Evolutionary conservation across 2,113 vertebrate species (phyloP), one percentile per base, ranked within the genome.

Genomic region (Mionectes macconnelli): DNA sequence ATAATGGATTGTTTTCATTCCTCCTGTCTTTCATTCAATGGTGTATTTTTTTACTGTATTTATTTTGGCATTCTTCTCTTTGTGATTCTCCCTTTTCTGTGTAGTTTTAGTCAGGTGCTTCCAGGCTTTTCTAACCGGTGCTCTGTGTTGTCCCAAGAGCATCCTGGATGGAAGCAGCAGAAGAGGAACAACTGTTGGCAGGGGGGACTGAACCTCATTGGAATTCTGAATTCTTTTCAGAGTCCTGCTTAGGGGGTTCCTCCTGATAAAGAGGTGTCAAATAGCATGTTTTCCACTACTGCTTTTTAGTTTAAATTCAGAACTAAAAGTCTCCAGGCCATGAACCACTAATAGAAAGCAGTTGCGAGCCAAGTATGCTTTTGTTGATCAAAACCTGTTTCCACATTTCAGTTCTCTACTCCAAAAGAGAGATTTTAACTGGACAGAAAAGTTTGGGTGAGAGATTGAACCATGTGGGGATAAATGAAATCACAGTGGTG

Each of bases 111-210:
- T 16, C 28, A 73, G 24, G 30, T 16, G 27, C 40, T 78, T 82
- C 40, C 44, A 60, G 37, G 25, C 45, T 84, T 57, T 74, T 45
- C 8, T 7, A 49, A 21, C 17, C 21, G 31, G 10, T 28, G 56
- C 39, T 80, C 10, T 22, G 1, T 0, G 0, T 37, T 59, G n/a
- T 69, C 25, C 68, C 1, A 4, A 28, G 44, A n/a, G 20, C 30
- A 8, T 13, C 4, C 2, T 27, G 50, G 14, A 5, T 44, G 17
- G 35, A 45, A 82, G 37, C 42, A 56, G 14, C 12, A 33, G 33
- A 35, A 19, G 66, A 79, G 45, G 33, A 70, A 25, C n/a, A 70
- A 31, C 53, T 72, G 39, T 19, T 75, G 0, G 13, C 33, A 55
- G n/a, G 56, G 37, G 66, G 25, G 6, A 24, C 28, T 55, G 62